Percentiles rank a stretch among this genome's conserved stretches.
Evolutionary conservation across 2,113 vertebrate species (phyloP).

Genomic region (Ibidorhyncha struthersii): DNA sequence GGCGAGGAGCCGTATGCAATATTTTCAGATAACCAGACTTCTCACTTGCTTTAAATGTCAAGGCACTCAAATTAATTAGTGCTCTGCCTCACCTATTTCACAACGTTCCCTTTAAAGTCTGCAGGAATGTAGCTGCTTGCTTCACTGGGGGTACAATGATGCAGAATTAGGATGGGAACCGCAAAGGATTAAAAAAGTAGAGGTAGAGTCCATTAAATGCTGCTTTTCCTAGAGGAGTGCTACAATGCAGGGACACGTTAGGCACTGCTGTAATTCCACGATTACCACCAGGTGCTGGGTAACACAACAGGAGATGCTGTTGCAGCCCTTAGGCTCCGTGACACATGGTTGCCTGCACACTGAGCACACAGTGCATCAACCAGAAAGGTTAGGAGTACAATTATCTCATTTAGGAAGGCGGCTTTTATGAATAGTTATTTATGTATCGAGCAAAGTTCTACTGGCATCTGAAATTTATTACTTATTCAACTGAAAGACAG

Average conservation of each 20-base stretch:
- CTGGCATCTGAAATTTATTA: neutral
- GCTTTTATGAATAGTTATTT: neutral
- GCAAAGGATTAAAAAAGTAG: neutral
- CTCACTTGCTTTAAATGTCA: neutral
- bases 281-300: neutral
- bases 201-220: neutral
- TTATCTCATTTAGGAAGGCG: neutral
- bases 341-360: neutral
- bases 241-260: neutral
- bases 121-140: neutral
- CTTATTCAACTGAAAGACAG: neutral
- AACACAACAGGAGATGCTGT: neutral
- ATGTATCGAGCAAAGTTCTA: neutral
- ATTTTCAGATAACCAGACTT: neutral
- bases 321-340: neutral
- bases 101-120: neutral
- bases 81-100: conserved; percentile 1
- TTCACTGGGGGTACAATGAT: fast-evolving
- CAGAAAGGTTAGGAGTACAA: neutral
- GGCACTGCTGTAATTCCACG: neutral
- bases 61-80: conserved; percentile 6
- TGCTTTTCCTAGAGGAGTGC: neutral
- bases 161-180: neutral
- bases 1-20: neutral
- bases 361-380: neutral